phyloP scores from a whole-genome alignment of 2,797 vertebrate species.

The Hafferia zeledoni region DNA sequence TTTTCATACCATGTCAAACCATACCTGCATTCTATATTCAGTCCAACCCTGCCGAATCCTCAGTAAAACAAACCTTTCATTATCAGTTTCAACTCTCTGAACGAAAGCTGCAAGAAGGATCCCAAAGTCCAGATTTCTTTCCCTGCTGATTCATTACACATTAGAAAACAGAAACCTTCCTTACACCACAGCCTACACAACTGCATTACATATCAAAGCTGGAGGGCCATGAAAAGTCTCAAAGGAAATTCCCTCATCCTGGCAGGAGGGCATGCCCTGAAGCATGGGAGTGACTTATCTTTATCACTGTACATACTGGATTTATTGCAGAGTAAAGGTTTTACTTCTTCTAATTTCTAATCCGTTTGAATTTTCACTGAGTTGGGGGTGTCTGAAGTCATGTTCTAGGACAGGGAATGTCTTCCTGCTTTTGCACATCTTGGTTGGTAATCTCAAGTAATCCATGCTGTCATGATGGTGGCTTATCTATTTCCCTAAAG shows the following conservation, averaged over 20 bases:
- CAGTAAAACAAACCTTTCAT: background rate
- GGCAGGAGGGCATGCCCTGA: background rate
- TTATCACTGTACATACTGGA: background rate
- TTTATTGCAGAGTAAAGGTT: slow-evolving; percentile 19
- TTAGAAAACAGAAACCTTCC: slow-evolving; percentile 7
- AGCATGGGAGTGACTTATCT: slow-evolving; percentile 1
- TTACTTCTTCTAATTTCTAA: background rate
- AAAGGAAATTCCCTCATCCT: slow-evolving; percentile 47
- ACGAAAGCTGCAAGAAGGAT: background rate
- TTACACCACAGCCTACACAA: background rate
- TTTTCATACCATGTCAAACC: background rate
- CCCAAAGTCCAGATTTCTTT: background rate
- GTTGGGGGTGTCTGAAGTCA: background rate
- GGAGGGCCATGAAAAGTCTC: background rate
- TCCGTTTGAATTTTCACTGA: background rate
- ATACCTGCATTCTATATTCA: background rate
- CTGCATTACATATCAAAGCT: background rate
- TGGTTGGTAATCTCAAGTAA: background rate
- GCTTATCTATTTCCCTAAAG: background rate
- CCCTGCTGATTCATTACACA: background rate
- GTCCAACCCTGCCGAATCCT: background rate
- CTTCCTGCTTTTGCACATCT: background rate
- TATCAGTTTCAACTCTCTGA: background rate
- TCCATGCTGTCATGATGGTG: background rate
- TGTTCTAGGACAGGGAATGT: background rate